Conservation (phyloP, 2,888 invertebrate genomes). For the Drosophila ustulata region DNA sequence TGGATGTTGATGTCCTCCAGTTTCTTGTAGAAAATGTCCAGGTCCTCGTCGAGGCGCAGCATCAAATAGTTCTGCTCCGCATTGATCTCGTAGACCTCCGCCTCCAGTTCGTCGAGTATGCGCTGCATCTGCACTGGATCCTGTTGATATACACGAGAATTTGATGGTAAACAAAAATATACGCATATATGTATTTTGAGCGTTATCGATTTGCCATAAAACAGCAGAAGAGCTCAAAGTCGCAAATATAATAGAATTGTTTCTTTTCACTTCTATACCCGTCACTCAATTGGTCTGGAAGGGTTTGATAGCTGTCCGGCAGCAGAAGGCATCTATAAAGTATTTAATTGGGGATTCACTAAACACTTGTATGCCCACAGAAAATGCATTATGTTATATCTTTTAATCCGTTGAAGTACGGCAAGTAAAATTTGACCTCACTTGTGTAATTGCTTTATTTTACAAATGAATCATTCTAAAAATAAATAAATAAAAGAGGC, state of each 20-base stretch:
- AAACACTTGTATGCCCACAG: no score
- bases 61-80: slow-evolving; percentile 81
- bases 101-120: slow-evolving; percentile 81
- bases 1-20: slow-evolving; percentile 68
- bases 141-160: slow-evolving; percentile 44
- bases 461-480: no score
- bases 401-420: no score
- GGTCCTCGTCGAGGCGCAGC: slow-evolving; percentile 71
- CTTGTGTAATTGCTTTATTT: no score
- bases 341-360: no score
- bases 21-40: slow-evolving; percentile 77
- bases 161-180: neutral
- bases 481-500: no score
- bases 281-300: neutral
- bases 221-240: slow-evolving; percentile 1
- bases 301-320: no score
- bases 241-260: neutral
- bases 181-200: neutral
- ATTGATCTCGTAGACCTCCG: slow-evolving; percentile 83
- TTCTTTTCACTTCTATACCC: neutral
- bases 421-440: no score
- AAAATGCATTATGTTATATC: no score
- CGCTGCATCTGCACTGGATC: slow-evolving; percentile 77
- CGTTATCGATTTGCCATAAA: slow-evolving; percentile 16
- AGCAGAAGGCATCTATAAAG: no score